A percentile compares a stretch with the other conserved stretches of the same genome.
phyloP scores from a whole-genome alignment of 2,888 invertebrate genomes.

The Ophraella communa region DNA sequence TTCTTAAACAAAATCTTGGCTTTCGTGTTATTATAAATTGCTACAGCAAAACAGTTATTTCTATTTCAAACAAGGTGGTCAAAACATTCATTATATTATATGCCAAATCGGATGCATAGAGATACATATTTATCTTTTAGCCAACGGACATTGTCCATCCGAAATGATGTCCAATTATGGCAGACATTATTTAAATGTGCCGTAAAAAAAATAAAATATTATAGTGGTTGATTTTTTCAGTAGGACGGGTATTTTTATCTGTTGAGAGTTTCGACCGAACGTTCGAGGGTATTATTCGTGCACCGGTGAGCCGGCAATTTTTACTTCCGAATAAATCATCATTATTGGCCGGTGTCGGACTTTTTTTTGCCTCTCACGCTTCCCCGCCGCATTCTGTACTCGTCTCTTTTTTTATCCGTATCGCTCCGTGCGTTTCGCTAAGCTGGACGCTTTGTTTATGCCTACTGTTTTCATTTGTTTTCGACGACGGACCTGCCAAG shows the following conservation, averaged over 20 bases:
- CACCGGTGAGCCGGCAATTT: conserved; percentile 65
- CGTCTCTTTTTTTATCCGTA: conserved; percentile 35
- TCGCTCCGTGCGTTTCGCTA: conserved; percentile 38
- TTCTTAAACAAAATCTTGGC: no score
- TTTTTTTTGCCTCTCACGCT: conserved; percentile 39
- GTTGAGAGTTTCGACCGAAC: conserved; percentile 58
- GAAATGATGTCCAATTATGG: conserved; percentile 50
- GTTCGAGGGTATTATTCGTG: conserved; percentile 64
- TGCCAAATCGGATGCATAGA: no score
- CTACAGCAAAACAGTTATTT: no score
- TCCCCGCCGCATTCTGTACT: conserved; percentile 35
- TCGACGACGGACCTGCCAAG: conserved; percentile 47
- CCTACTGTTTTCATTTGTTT: conserved; percentile 54
- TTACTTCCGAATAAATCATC: conserved; percentile 66
- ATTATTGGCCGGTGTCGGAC: conserved; percentile 63
- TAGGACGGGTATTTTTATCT: conserved; percentile 54
- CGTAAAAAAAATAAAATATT: conserved; percentile 59
- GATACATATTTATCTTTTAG: conserved; percentile 30
- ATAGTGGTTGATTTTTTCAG: conserved; percentile 54
- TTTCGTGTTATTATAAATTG: no score
- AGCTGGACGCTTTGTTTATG: conserved; percentile 54
- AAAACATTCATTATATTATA: no score
- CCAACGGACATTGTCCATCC: conserved; percentile 36
- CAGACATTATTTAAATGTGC: conserved; percentile 51
- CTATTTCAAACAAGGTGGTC: no score